Conservation (phyloP, 2,797 vertebrate genomes). For the Macropus fuliginosus region DNA sequence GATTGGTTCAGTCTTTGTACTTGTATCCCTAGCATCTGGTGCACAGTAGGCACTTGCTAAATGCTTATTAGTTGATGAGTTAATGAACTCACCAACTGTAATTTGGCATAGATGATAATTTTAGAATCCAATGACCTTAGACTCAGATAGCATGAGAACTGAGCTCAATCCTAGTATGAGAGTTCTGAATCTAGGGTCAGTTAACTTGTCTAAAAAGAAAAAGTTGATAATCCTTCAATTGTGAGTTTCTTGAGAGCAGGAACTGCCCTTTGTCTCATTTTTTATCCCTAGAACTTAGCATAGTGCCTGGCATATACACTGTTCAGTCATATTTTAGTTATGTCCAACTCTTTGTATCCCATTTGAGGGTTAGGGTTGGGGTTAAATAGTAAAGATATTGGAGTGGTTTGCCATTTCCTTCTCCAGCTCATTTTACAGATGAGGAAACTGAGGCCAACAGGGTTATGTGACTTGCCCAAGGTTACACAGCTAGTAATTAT, state of each 20-base stretch:
- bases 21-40: not conserved
- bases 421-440: not conserved
- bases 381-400: not conserved
- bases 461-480: not conserved
- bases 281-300: not conserved
- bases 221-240: not conserved
- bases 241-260: not conserved
- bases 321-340: not conserved
- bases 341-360: not conserved
- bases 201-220: not conserved
- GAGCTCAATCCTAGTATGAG: not conserved
- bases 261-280: not conserved
- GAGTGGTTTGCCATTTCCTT: not conserved
- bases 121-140: not conserved
- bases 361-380: not conserved
- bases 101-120: not conserved
- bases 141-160: not conserved
- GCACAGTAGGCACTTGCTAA: not conserved
- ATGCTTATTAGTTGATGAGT: not conserved
- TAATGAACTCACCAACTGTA: not conserved
- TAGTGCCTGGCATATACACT: not conserved
- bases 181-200: not conserved
- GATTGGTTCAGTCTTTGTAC: not conserved
- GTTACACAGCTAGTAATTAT: not conserved
- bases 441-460: not conserved